Evolutionary conservation across 2,113 vertebrate genomes (phyloP).

Genomic region (Plecotus auritus): DNA sequence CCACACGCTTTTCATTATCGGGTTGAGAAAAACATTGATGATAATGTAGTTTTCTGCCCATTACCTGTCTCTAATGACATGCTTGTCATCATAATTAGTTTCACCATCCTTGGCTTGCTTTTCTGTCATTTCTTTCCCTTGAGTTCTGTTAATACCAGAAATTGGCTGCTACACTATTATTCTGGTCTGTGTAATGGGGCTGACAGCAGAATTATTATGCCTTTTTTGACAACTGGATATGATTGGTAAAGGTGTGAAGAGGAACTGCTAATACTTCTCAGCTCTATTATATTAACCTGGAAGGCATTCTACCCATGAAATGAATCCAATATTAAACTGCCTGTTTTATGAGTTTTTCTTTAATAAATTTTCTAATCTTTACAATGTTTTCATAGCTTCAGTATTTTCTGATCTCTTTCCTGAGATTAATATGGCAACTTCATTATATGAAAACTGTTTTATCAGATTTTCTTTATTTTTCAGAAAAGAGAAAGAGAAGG

Average conservation of each 20-base stretch:
- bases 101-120: slow-evolving; percentile 72
- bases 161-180: slow-evolving; percentile 64
- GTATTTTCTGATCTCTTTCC: slow-evolving; percentile 69
- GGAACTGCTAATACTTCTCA: slow-evolving; percentile 73
- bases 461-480: slow-evolving; percentile 43
- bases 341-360: slow-evolving; percentile 61
- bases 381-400: slow-evolving; percentile 54
- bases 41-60: slow-evolving; percentile 65
- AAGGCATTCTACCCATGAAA: slow-evolving; percentile 71
- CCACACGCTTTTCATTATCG: neutral
- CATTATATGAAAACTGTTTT: slow-evolving; percentile 59
- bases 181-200: slow-evolving; percentile 71
- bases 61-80: slow-evolving; percentile 74
- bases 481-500: slow-evolving; percentile 1
- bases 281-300: slow-evolving; percentile 74
- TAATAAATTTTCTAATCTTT: slow-evolving; percentile 71
- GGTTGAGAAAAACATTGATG: slow-evolving; percentile 54
- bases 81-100: slow-evolving; percentile 77
- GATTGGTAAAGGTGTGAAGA: slow-evolving; percentile 74
- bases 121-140: slow-evolving; percentile 71
- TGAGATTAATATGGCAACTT: slow-evolving; percentile 70
- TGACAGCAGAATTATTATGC: slow-evolving; percentile 65
- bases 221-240: slow-evolving; percentile 73
- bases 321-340: slow-evolving; percentile 59
- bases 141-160: slow-evolving; percentile 70